Evolutionary conservation across 2,888 invertebrate species (phyloP).

Genomic region (Tachina fera): DNA sequence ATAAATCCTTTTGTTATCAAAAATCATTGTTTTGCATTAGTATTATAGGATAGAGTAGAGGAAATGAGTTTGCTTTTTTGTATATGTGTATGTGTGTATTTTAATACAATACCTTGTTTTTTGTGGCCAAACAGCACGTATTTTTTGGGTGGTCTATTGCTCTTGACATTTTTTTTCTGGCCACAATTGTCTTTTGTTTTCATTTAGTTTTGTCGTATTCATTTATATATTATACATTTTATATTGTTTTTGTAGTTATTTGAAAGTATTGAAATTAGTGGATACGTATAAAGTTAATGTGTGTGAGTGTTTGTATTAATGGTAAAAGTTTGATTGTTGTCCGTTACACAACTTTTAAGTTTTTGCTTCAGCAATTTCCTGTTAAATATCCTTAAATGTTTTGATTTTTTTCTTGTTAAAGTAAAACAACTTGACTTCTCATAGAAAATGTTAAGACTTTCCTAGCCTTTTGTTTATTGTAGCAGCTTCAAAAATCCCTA

Average conservation of each 20-base stretch:
- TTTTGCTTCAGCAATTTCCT: constrained; percentile 39
- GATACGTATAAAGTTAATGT: not conserved
- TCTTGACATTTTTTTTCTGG: constrained; percentile 11
- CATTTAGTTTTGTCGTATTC: constrained; percentile 17
- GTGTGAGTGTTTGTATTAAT: not conserved
- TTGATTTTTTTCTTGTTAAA: not conserved
- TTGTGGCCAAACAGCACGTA: constrained; percentile 30
- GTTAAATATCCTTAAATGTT: constrained; percentile 25
- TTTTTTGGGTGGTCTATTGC: constrained; percentile 23
- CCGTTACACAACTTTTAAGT: not conserved
- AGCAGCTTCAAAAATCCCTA: not conserved
- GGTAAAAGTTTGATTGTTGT: constrained; percentile 12
- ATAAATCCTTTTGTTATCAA: constrained; percentile 63
- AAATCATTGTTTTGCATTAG: constrained; percentile 27
- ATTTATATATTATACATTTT: no score
- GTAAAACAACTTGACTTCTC: constrained; percentile 7
- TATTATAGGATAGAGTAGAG: constrained; percentile 4
- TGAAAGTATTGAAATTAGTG: constrained; percentile 29
- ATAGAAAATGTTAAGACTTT: constrained; percentile 4
- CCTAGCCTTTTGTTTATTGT: not conserved
- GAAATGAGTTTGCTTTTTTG: not conserved
- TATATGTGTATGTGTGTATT: constrained; percentile 11
- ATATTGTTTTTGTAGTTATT: not conserved
- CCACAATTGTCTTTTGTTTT: constrained; percentile 41
- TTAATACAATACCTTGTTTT: not conserved